phyloP scores from a whole-genome alignment of 2,888 invertebrate genomes.

The Xestoiulus laeticollis region DNA sequence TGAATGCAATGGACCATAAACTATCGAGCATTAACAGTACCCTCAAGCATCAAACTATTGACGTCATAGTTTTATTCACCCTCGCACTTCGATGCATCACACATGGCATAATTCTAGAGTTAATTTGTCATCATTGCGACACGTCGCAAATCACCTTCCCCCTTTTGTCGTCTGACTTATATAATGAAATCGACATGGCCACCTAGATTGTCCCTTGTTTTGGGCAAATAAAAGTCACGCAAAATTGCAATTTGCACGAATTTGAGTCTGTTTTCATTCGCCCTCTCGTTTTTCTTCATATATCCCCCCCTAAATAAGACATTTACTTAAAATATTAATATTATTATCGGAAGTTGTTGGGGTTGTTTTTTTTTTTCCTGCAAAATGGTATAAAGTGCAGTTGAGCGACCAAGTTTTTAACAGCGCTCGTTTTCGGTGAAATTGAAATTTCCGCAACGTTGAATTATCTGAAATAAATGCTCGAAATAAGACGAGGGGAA shows the following conservation, averaged over 20 bases:
- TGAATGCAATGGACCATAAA: too few species aligned
- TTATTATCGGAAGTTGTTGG: not conserved
- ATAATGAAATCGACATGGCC: not conserved
- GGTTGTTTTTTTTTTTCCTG: not conserved
- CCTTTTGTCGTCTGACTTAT: not conserved
- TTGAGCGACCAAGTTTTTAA: not conserved
- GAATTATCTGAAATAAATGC: conserved; percentile 5
- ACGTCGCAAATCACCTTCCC: conserved; percentile 3
- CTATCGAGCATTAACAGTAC: too few species aligned
- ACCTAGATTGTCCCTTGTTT: not conserved
- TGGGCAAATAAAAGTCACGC: not conserved
- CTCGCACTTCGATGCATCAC: too few species aligned
- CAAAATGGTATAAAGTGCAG: not conserved
- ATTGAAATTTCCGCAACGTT: conserved; percentile 21
- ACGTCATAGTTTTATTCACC: too few species aligned
- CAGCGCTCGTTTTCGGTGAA: not conserved
- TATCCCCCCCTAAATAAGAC: conserved; percentile 10
- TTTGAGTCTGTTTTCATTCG: not conserved
- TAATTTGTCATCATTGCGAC: not conserved
- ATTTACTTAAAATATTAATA: conserved; percentile 29
- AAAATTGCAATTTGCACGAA: conserved; percentile 24
- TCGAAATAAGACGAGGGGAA: conserved; percentile 10
- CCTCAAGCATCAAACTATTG: too few species aligned
- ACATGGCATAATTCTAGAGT: not conserved
- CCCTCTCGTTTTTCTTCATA: not conserved